These are phyloP conservation scores for Tetrax tetrax DNA, from an alignment of 2,113 vertebrate species.

Conservation along the genomic window DNA sequence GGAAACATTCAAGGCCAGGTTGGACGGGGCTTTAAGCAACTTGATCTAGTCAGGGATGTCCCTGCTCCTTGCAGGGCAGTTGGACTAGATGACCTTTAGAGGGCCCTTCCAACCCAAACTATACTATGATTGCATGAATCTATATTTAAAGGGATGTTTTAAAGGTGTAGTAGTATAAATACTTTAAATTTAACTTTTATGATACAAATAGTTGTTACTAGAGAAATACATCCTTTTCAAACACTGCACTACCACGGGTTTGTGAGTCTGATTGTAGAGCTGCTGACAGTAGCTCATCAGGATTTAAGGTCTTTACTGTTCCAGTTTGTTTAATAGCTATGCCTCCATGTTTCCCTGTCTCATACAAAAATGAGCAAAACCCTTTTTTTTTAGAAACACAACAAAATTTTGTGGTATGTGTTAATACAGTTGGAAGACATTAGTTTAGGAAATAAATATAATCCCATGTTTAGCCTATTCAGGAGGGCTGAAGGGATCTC, in stretches of 20 bases:
- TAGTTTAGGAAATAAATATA: neutral
- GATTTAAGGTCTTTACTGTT: neutral
- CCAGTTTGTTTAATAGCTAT: neutral
- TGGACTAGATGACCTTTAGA: too few species aligned
- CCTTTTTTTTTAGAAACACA: neutral
- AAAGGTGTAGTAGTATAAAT: neutral
- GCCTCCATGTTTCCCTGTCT: neutral
- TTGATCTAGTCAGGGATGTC: too few species aligned
- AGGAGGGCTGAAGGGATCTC: neutral
- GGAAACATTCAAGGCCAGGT: too few species aligned
- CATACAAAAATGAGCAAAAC: neutral
- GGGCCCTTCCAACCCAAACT: too few species aligned
- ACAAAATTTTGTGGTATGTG: neutral
- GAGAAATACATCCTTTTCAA: neutral
- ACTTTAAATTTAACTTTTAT: neutral
- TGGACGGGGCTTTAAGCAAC: too few species aligned
- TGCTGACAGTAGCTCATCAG: neutral
- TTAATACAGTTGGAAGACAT: neutral
- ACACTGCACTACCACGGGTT: neutral
- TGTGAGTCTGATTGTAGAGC: neutral
- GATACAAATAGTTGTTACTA: neutral
- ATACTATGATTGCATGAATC: too few species aligned
- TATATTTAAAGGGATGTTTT: neutral
- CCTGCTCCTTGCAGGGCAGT: too few species aligned
- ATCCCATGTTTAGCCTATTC: neutral